Conservation (phyloP, 2,888 invertebrate species). For the Sinopyrophorus schimmeli region DNA sequence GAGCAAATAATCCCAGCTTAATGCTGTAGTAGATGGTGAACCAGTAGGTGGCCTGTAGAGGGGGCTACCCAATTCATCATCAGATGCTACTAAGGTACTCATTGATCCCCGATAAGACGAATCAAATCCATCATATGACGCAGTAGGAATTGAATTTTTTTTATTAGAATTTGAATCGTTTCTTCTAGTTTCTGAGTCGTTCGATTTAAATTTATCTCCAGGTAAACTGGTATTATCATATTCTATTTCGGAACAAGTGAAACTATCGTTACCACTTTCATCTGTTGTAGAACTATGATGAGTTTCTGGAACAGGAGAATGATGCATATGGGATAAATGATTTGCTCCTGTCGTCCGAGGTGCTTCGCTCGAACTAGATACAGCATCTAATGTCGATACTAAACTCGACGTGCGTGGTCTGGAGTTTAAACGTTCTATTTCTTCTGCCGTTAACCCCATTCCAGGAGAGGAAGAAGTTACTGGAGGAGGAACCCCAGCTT, state of each 20-base stretch:
- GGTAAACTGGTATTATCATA: conserved; percentile 88
- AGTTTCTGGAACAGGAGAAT: conserved; percentile 73
- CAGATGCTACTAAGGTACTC: conserved; percentile 91
- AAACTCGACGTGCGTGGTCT: conserved; percentile 87
- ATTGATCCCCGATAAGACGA: conserved; percentile 93
- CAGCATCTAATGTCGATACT: conserved; percentile 89
- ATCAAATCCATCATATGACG: conserved; percentile 88
- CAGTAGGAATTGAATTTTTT: conserved; percentile 71
- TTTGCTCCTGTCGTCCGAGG: conserved; percentile 69
- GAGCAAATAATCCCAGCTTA: conserved; percentile 92
- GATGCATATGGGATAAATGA: conserved; percentile 72
- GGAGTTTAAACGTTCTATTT: conserved; percentile 87
- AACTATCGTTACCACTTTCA: conserved; percentile 95
- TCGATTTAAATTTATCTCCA: conserved; percentile 69
- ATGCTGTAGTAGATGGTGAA: conserved; percentile 74
- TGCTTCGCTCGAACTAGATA: conserved; percentile 87
- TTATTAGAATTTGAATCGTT: conserved; percentile 52
- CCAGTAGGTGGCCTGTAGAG: conserved; percentile 80
- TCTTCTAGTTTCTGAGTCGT: conserved; percentile 48
- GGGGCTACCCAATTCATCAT: conserved; percentile 83
- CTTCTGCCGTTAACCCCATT: conserved; percentile 89
- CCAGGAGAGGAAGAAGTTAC: conserved; percentile 70
- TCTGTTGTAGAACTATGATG: conserved; percentile 82
- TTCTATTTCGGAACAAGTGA: conserved; percentile 97
- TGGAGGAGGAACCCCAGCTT: conserved; percentile 69